These are phyloP conservation scores for Phaonia tiefii DNA, from an alignment of 2,888 invertebrate species.

Conservation along the genomic window DNA sequence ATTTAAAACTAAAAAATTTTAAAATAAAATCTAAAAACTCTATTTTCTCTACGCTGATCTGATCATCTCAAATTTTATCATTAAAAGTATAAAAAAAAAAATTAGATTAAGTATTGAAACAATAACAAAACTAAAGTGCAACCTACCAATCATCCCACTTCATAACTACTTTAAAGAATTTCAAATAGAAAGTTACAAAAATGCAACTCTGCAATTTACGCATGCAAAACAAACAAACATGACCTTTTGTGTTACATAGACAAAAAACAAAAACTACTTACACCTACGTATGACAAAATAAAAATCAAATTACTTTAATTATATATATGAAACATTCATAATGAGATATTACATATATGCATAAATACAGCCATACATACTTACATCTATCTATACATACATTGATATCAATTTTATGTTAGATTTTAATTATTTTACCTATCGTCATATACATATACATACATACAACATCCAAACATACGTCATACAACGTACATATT, in stretches of 20 bases:
- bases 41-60: slow-evolving; percentile 65
- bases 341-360: slow-evolving; percentile 40
- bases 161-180: slow-evolving; percentile 52
- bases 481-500: slow-evolving; percentile 50
- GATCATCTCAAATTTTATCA: slow-evolving; percentile 35
- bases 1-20: slow-evolving; percentile 41
- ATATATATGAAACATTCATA: slow-evolving; percentile 45
- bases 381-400: slow-evolving; percentile 15
- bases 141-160: slow-evolving; percentile 64
- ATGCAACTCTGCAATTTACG: slow-evolving; percentile 38
- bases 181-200: slow-evolving; percentile 14
- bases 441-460: slow-evolving; percentile 25
- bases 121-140: slow-evolving; percentile 42
- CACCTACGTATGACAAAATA: slow-evolving; percentile 31
- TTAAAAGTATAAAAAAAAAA: slow-evolving; percentile 34
- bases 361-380: too few relatives aligned
- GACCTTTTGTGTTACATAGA: slow-evolving; percentile 13
- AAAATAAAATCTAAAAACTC: slow-evolving; percentile 38
- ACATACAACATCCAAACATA: slow-evolving; percentile 38
- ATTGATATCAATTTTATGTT: slow-evolving; percentile 45
- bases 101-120: slow-evolving; percentile 57
- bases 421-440: slow-evolving; percentile 56
- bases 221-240: slow-evolving; percentile 49
- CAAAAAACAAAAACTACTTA: slow-evolving; percentile 5
- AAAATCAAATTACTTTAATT: slow-evolving; percentile 44